phyloP scores from a whole-genome alignment of 2,113 vertebrate genomes.

The Laticauda colubrina region DNA sequence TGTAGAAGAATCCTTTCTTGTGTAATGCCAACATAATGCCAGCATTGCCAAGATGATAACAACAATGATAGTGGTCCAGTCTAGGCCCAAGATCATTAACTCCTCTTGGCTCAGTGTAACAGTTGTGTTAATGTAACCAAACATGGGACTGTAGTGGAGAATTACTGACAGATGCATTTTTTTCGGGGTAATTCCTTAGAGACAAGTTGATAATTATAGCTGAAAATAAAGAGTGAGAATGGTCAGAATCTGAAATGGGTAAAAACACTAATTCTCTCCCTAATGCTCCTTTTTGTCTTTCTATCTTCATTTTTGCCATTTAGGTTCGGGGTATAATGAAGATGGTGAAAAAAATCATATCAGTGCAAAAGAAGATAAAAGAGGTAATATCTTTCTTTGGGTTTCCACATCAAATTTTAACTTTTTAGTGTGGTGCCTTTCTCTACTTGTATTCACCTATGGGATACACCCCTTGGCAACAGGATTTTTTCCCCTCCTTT shows the following conservation, averaged over 20 bases:
- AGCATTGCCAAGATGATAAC: neutral
- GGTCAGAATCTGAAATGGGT: neutral
- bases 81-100: neutral
- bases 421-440: neutral
- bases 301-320: constrained; percentile 39
- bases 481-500: neutral
- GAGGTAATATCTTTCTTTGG: constrained; percentile 63
- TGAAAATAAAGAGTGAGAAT: neutral
- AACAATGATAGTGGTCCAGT: neutral
- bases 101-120: neutral
- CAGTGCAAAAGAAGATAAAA: constrained; percentile 70
- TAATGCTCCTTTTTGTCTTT: constrained; percentile 5
- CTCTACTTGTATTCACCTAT: neutral
- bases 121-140: neutral
- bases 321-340: constrained; percentile 67
- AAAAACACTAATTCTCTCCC: neutral
- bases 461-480: neutral
- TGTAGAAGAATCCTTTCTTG: neutral
- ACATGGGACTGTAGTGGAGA: neutral
- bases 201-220: neutral
- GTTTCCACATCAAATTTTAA: constrained; percentile 12
- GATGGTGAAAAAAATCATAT: constrained; percentile 70
- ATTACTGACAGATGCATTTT: neutral
- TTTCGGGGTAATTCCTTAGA: neutral
- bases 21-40: neutral